A percentile compares a stretch with the other conserved stretches of the same genome.
Evolutionary conservation across 2,797 vertebrate species (phyloP).

Genomic region (Amblyopsis hoosieri): DNA sequence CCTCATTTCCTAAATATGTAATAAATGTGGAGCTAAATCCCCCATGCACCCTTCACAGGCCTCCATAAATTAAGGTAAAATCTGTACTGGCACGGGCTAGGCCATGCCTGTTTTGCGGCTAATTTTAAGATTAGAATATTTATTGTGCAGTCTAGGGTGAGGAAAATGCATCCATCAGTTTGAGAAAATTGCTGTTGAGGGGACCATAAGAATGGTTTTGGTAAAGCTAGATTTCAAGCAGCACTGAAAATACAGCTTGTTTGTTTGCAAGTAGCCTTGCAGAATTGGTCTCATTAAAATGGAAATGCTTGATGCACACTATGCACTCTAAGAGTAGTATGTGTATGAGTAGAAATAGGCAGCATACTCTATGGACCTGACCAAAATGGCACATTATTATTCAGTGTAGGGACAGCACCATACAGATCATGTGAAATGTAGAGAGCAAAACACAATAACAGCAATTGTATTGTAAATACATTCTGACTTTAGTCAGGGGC

Average conservation of each 20-base stretch:
- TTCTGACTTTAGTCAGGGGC: not conserved
- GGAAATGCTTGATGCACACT: constrained; percentile 35
- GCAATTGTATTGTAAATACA: constrained; percentile 13
- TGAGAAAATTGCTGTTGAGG: constrained; percentile 15
- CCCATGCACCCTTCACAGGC: not conserved
- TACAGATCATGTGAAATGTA: too few species aligned
- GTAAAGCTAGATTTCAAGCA: constrained; percentile 26
- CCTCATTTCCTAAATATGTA: too few species aligned
- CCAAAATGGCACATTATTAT: constrained; percentile 17
- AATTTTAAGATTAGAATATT: not conserved
- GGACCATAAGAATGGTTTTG: constrained; percentile 20
- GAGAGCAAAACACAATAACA: not conserved
- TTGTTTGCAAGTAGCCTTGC: constrained; percentile 34
- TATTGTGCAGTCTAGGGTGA: not conserved
- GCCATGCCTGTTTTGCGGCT: not conserved
- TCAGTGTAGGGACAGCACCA: constrained; percentile 23
- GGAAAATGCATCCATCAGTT: constrained; percentile 24
- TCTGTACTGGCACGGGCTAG: not conserved
- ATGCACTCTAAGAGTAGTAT: constrained; percentile 15
- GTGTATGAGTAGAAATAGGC: constrained; percentile 39
- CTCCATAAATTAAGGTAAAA: not conserved
- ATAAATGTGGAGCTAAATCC: not conserved
- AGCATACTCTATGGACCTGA: constrained; percentile 25
- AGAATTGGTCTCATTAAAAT: constrained; percentile 48
- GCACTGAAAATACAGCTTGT: constrained; percentile 20